These are phyloP conservation scores for Prochilodus magdalenae DNA, from an alignment of 2,113 vertebrate species.

Conservation along the genomic window DNA sequence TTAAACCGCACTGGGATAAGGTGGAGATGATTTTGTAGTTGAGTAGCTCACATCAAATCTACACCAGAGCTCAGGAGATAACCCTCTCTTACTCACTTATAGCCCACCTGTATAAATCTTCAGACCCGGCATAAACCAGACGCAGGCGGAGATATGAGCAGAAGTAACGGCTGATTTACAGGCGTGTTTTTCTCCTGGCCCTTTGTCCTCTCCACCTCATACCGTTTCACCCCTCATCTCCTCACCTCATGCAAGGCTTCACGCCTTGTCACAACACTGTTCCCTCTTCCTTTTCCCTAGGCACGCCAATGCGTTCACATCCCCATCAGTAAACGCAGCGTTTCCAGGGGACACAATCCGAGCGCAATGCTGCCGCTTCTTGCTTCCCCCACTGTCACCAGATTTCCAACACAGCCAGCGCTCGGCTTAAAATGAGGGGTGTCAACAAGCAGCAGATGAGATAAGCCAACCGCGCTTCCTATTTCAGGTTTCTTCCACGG, in stretches of 20 bases:
- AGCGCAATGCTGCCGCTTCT: background rate
- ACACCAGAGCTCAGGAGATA: background rate
- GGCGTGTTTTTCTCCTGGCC: background rate
- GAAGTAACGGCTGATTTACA: background rate
- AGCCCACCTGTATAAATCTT: background rate
- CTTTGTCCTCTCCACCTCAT: background rate
- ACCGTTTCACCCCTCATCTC: background rate
- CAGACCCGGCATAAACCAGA: background rate
- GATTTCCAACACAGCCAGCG: conserved; percentile 30
- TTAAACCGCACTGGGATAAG: background rate
- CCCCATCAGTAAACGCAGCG: background rate
- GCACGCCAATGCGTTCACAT: background rate
- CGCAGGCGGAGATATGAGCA: background rate
- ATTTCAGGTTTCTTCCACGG: conserved; percentile 52
- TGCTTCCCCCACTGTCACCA: conserved; percentile 25
- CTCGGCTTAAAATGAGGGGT: conserved; percentile 32
- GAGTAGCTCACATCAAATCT: background rate
- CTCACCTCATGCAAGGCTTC: conserved; percentile 3
- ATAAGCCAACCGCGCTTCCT: conserved; percentile 59
- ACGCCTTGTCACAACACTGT: background rate
- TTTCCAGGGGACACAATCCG: background rate
- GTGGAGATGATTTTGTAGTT: background rate
- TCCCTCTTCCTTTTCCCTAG: background rate
- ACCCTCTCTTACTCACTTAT: background rate
- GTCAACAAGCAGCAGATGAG: conserved; percentile 37